These are phyloP conservation scores for Anagrus nilaparvatae DNA, from an alignment of 1,140 invertebrate species.

Conservation along the genomic window DNA sequence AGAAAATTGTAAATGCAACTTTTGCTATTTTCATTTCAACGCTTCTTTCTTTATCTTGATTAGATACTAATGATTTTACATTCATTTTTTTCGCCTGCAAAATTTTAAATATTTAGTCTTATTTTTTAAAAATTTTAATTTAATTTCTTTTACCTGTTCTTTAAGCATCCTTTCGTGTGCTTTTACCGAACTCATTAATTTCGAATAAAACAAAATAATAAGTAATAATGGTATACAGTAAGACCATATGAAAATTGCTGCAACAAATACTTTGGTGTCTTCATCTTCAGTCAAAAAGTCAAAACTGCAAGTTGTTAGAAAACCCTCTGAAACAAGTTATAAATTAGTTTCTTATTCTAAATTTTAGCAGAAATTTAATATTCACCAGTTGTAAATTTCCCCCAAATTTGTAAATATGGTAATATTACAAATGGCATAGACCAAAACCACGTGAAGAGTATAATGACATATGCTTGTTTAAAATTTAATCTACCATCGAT, in stretches of 20 bases:
- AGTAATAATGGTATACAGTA: constrained; percentile 58
- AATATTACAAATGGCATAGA: constrained; percentile 58
- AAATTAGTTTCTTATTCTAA: constrained; percentile 1
- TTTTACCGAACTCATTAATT: constrained; percentile 59
- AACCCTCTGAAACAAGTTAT: constrained; percentile 50
- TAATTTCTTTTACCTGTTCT: constrained; percentile 47
- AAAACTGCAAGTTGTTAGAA: constrained; percentile 64
- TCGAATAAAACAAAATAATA: constrained; percentile 59
- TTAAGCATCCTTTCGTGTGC: constrained; percentile 68
- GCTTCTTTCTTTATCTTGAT: constrained; percentile 55
- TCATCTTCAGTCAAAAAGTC: constrained; percentile 61
- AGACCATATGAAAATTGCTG: constrained; percentile 56
- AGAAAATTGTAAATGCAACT: constrained; percentile 65
- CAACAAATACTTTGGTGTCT: constrained; percentile 58
- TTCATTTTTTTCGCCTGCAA: constrained; percentile 71
- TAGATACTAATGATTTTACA: constrained; percentile 60
- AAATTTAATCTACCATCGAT: constrained; percentile 59
- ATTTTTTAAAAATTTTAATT: not conserved
- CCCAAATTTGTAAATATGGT: constrained; percentile 55
- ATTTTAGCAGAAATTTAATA: not conserved
- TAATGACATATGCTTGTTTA: constrained; percentile 52
- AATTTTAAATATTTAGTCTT: constrained; percentile 6
- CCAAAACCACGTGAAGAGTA: constrained; percentile 60
- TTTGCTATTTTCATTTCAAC: constrained; percentile 66
- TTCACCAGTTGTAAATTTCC: constrained; percentile 56